These are phyloP conservation scores for Vanessa atalanta DNA, from an alignment of 1,140 invertebrate species.

Conservation along the genomic window DNA sequence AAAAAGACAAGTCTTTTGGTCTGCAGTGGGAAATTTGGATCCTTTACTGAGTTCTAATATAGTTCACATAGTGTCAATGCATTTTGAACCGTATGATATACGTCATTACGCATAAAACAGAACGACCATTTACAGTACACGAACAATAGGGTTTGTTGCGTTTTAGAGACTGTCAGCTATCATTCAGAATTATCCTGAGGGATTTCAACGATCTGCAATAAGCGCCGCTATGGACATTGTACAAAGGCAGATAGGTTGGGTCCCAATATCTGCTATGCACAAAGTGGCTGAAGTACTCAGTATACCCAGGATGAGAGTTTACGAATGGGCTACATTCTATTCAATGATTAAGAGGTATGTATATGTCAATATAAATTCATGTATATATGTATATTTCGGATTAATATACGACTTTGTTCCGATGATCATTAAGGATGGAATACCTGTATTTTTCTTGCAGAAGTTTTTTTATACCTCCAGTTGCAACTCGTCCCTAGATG, in stretches of 20 bases:
- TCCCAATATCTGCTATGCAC: constrained; percentile 98
- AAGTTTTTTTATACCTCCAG: too few species aligned
- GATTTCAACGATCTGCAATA: constrained; percentile 57
- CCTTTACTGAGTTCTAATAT: too few species aligned
- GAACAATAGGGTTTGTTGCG: background rate
- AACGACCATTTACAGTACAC: background rate
- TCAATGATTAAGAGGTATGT: constrained; percentile 95
- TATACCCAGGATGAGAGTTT: constrained; percentile 97
- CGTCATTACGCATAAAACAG: too few species aligned
- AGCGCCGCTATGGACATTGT: constrained; percentile 62
- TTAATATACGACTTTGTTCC: background rate
- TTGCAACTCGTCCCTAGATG: too few species aligned
- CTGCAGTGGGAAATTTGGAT: too few species aligned
- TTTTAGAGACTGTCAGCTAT: constrained; percentile 60
- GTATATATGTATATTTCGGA: too few species aligned
- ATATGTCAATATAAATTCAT: background rate
- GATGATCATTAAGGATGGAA: too few species aligned
- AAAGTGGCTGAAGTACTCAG: constrained; percentile 93
- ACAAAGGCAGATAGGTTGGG: constrained; percentile 69
- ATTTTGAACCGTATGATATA: too few species aligned
- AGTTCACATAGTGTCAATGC: too few species aligned
- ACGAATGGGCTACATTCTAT: constrained; percentile 99
- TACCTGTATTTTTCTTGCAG: too few species aligned
- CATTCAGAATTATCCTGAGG: constrained; percentile 66
- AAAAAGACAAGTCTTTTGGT: too few species aligned